Evolutionary conservation across 2,113 vertebrate genomes (phyloP).

Genomic region (Actinemys pallida): DNA sequence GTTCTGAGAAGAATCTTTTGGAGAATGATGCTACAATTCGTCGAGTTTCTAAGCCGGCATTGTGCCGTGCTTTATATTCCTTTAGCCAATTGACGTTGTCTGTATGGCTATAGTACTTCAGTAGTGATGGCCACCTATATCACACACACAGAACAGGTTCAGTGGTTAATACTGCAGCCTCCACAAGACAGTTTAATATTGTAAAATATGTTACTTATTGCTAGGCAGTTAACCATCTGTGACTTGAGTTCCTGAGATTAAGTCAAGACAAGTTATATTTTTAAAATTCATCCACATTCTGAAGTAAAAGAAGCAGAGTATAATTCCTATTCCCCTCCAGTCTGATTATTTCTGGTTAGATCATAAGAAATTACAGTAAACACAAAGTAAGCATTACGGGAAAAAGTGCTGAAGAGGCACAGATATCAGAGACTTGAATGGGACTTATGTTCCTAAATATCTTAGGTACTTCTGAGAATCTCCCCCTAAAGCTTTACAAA

Average conservation of each 20-base stretch:
- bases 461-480: neutral
- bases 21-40: conserved; percentile 93
- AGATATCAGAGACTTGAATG: neutral
- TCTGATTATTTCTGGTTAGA: neutral
- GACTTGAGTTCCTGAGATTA: neutral
- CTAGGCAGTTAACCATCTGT: rapidly evolving
- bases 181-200: neutral
- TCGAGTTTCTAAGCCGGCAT: conserved; percentile 90
- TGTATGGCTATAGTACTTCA: conserved; percentile 91
- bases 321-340: neutral
- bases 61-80: conserved; percentile 92
- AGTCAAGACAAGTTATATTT: neutral
- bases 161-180: neutral
- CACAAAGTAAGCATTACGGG: neutral
- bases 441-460: neutral
- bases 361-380: neutral
- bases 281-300: neutral
- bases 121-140: conserved; percentile 92
- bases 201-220: rapidly evolving
- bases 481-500: neutral
- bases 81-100: conserved; percentile 92
- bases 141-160: neutral
- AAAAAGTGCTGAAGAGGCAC: neutral
- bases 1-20: conserved; percentile 95
- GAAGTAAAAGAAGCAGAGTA: neutral